These are phyloP conservation scores for Microplitis deprimator DNA, from an alignment of 2,888 invertebrate species.

Conservation along the genomic window DNA sequence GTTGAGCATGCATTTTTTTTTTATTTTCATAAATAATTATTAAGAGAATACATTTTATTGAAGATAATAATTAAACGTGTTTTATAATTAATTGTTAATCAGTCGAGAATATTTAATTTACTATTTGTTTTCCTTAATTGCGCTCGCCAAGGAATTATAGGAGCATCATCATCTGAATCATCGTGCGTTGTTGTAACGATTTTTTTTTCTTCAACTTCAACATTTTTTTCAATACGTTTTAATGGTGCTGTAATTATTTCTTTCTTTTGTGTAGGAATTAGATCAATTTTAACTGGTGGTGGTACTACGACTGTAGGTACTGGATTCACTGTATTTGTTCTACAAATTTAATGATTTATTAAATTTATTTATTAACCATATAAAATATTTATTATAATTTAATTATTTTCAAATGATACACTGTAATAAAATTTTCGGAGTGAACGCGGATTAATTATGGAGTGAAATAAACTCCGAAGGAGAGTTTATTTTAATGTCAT, in stretches of 20 bases:
- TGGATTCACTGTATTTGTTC: constrained; percentile 44
- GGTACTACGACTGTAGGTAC: constrained; percentile 39
- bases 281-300: constrained; percentile 52
- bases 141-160: constrained; percentile 91
- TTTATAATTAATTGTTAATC: constrained; percentile 34
- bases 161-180: constrained; percentile 76
- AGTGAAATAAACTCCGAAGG: too few species aligned
- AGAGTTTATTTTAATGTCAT: too few species aligned
- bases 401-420: too few species aligned
- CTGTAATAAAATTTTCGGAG: too few species aligned
- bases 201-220: constrained; percentile 53
- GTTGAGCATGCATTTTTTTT: neutral
- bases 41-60: neutral
- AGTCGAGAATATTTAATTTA: constrained; percentile 86
- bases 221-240: constrained; percentile 54
- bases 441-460: too few species aligned
- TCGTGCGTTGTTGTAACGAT: constrained; percentile 59
- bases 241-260: constrained; percentile 55
- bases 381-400: neutral
- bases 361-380: neutral
- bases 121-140: constrained; percentile 92
- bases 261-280: constrained; percentile 52
- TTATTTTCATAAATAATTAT: neutral
- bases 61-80: neutral
- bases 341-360: constrained; percentile 37